These are phyloP conservation scores for Gymnodraco acuticeps DNA, from an alignment of 2,797 vertebrate genomes.

Conservation along the genomic window DNA sequence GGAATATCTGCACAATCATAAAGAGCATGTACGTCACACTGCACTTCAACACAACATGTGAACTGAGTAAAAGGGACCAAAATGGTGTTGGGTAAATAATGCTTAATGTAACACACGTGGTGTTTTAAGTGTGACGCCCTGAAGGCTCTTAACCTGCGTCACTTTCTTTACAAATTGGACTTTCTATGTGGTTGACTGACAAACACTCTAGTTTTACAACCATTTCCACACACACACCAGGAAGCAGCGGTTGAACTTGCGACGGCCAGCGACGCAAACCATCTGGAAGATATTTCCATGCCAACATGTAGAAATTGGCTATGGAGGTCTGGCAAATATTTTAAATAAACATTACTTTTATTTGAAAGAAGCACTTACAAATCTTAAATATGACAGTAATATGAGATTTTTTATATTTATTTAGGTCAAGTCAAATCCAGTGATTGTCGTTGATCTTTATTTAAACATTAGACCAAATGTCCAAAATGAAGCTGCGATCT, in stretches of 20 bases:
- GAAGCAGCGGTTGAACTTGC: neutral
- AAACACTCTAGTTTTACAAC: conserved; percentile 29
- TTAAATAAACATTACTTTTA: neutral
- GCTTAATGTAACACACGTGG: conserved; percentile 1
- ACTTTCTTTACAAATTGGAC: conserved; percentile 30
- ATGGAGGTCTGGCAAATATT: neutral
- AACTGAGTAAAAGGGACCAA: conserved; percentile 5
- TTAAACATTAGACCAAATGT: conserved; percentile 3
- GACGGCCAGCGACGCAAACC: conserved; percentile 1
- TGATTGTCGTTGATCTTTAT: neutral
- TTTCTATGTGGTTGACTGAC: conserved; percentile 7
- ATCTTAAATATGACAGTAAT: neutral
- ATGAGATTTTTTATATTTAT: neutral
- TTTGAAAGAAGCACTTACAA: neutral
- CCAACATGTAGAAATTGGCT: neutral
- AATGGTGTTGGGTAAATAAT: conserved; percentile 27
- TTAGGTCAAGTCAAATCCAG: neutral
- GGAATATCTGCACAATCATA: neutral
- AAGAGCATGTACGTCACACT: conserved; percentile 17
- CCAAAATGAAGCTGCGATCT: conserved; percentile 8
- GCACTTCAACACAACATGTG: neutral
- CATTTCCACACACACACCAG: neutral
- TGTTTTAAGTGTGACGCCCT: conserved; percentile 28
- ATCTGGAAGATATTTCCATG: neutral
- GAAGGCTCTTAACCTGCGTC: conserved; percentile 31